These are phyloP conservation scores for Plotosus lineatus DNA, from an alignment of 2,113 vertebrate species.

Conservation along the genomic window DNA sequence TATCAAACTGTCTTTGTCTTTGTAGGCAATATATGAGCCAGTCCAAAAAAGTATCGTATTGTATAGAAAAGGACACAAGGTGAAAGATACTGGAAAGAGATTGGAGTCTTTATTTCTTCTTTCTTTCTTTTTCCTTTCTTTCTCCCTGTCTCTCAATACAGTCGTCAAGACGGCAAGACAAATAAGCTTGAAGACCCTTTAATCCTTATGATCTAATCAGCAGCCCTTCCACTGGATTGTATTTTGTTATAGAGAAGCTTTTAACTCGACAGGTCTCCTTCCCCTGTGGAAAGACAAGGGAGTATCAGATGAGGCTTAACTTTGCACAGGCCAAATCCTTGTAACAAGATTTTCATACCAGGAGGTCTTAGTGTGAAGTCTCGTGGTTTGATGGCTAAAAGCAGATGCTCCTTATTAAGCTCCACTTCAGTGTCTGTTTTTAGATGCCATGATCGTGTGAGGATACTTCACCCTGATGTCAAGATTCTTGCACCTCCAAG, in stretches of 20 bases:
- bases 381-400: constrained; percentile 27
- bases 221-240: constrained; percentile 18
- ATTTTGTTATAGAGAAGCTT: constrained; percentile 22
- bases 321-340: constrained; percentile 10
- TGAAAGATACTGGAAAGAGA: constrained; percentile 24
- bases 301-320: constrained; percentile 11
- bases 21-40: neutral
- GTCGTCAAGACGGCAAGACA: constrained; percentile 29
- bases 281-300: constrained; percentile 4
- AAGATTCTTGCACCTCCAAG: constrained; percentile 29
- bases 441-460: constrained; percentile 48
- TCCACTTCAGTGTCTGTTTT: constrained; percentile 17
- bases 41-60: neutral
- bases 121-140: neutral
- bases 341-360: constrained; percentile 11
- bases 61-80: constrained; percentile 20
- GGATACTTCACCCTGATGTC: constrained; percentile 32
- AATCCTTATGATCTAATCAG: constrained; percentile 35
- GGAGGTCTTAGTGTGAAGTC: constrained; percentile 13
- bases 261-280: constrained; percentile 23
- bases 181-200: constrained; percentile 28
- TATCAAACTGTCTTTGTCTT: neutral
- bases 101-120: neutral
- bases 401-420: constrained; percentile 10
- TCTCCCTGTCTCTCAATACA: constrained; percentile 5